Percentiles rank a stretch among this genome's conserved stretches.
These are phyloP conservation scores for Turnix velox DNA, from an alignment of 2,113 vertebrate genomes.

Conservation along the genomic window DNA sequence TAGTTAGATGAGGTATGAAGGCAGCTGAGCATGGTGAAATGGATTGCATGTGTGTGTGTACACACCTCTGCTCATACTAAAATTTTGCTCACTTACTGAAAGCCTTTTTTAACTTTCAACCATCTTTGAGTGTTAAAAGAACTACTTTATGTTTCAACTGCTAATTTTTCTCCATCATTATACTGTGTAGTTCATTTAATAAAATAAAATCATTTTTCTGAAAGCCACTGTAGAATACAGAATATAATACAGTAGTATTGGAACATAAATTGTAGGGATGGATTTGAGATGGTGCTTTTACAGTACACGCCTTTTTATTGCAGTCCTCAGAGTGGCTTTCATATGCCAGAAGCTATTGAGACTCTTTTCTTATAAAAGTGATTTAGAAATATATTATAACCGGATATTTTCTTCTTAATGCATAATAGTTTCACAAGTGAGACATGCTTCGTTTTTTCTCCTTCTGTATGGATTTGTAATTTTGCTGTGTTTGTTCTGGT, in stretches of 20 bases:
- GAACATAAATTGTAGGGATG: conserved; percentile 17
- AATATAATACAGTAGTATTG: conserved; percentile 2
- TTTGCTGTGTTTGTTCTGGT: neutral
- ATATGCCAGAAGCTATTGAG: conserved; percentile 9
- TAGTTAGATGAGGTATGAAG: neutral
- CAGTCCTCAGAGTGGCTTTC: conserved; percentile 15
- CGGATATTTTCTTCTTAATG: neutral
- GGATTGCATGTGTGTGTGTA: neutral
- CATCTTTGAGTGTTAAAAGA: neutral
- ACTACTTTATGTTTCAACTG: neutral
- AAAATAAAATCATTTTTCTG: conserved; percentile 46
- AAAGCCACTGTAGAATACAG: conserved; percentile 12
- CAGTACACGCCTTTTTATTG: conserved; percentile 20
- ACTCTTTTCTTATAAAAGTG: neutral
- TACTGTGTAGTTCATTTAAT: conserved; percentile 52
- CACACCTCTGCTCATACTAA: neutral
- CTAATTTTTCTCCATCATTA: conserved; percentile 42
- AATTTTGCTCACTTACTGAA: neutral
- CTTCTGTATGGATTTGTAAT: neutral
- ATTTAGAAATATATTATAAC: neutral
- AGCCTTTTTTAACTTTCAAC: neutral
- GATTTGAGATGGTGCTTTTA: conserved; percentile 15
- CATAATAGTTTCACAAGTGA: neutral
- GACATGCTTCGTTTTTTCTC: neutral
- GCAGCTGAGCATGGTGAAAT: neutral